A percentile compares a stretch with the other conserved stretches of the same genome.
phyloP scores from a whole-genome alignment of 2,888 invertebrate genomes.

The Octonoba sinensis region DNA sequence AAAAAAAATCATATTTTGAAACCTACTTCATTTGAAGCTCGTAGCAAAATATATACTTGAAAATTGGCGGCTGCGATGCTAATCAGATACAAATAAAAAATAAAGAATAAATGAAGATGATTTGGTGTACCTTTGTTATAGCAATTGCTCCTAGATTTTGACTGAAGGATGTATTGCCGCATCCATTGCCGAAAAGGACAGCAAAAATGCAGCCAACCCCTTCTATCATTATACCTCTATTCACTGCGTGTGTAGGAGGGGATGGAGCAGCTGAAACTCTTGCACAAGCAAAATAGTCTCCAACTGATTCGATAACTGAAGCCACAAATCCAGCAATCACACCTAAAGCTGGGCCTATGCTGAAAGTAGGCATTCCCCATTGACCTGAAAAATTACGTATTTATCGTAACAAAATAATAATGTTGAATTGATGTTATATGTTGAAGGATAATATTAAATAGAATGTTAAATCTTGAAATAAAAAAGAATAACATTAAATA shows the following conservation, averaged over 20 bases:
- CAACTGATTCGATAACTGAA: constrained; percentile 86
- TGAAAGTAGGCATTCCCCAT: constrained; percentile 82
- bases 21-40: too few relatives aligned
- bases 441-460: neutral
- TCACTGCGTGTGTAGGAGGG: constrained; percentile 73
- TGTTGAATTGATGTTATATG: neutral
- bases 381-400: constrained; percentile 74
- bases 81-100: too few relatives aligned
- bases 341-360: constrained; percentile 80
- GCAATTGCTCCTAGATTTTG: constrained; percentile 71
- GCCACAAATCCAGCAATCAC: constrained; percentile 84
- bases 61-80: too few relatives aligned
- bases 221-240: constrained; percentile 73
- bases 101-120: too few relatives aligned
- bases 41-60: too few relatives aligned
- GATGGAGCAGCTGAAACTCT: constrained; percentile 71
- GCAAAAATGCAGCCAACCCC: constrained; percentile 72
- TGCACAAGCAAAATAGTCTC: constrained; percentile 90
- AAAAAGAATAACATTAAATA: too few relatives aligned
- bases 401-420: neutral
- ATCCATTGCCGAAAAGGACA: constrained; percentile 72
- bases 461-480: neutral
- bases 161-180: constrained; percentile 73
- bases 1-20: too few relatives aligned
- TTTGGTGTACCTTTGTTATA: constrained; percentile 46